These are phyloP conservation scores for Drosophila siamana DNA, from an alignment of 2,888 invertebrate genomes.

Conservation along the genomic window DNA sequence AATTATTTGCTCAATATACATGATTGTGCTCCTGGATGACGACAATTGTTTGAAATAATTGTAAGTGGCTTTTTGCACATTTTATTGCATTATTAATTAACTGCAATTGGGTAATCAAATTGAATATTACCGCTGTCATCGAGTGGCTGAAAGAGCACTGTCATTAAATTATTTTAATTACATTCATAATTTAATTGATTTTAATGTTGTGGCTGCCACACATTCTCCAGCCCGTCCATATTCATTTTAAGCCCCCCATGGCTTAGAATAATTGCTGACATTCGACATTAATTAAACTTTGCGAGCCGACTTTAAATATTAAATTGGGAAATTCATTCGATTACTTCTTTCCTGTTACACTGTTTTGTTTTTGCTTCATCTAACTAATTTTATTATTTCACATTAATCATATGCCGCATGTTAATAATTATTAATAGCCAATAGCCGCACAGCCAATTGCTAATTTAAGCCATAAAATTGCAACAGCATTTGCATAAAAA, in stretches of 20 bases:
- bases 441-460: slow-evolving; percentile 59
- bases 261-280: slow-evolving; percentile 79
- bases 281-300: slow-evolving; percentile 71
- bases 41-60: slow-evolving; percentile 69
- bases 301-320: slow-evolving; percentile 50
- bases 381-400: slow-evolving; percentile 73
- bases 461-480: slow-evolving; percentile 77
- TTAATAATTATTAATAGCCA: slow-evolving; percentile 79
- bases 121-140: slow-evolving; percentile 74
- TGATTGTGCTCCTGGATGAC: slow-evolving; percentile 4
- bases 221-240: not conserved
- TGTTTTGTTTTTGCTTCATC: slow-evolving; percentile 23
- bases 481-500: slow-evolving; percentile 75
- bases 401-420: slow-evolving; percentile 78
- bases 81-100: slow-evolving; percentile 81
- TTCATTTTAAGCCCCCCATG: slow-evolving; percentile 10
- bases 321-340: slow-evolving; percentile 47
- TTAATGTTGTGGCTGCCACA: slow-evolving; percentile 58
- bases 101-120: slow-evolving; percentile 72
- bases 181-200: slow-evolving; percentile 81
- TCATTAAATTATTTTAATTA: slow-evolving; percentile 78
- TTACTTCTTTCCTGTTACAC: not conserved
- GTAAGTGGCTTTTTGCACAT: slow-evolving; percentile 61
- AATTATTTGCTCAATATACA: slow-evolving; percentile 6
- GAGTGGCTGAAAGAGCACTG: slow-evolving; percentile 41